These are phyloP conservation scores for Hedya salicella DNA, from an alignment of 2,888 invertebrate genomes.

Conservation along the genomic window DNA sequence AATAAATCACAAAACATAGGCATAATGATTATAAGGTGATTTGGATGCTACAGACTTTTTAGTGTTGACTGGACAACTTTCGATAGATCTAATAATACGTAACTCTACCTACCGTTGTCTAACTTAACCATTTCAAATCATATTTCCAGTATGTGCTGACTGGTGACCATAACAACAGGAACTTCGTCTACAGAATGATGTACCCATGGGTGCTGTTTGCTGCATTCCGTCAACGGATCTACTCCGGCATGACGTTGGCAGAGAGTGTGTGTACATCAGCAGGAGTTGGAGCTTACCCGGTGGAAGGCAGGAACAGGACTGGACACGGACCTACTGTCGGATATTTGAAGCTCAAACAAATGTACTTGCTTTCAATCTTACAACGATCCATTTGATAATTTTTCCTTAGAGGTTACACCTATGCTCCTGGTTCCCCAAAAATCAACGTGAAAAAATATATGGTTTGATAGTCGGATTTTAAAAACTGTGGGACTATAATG, in stretches of 20 bases:
- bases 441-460: too few relatives aligned
- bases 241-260: constrained; percentile 94
- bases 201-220: constrained; percentile 95
- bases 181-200: constrained; percentile 91
- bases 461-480: too few relatives aligned
- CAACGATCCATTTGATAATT: too few relatives aligned
- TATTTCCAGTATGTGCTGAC: constrained; percentile 90
- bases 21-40: too few relatives aligned
- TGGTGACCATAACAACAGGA: constrained; percentile 90
- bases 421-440: too few relatives aligned
- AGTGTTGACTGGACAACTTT: too few relatives aligned
- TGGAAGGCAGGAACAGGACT: constrained; percentile 87
- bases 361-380: constrained; percentile 69
- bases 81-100: too few relatives aligned
- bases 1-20: too few relatives aligned
- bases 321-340: constrained; percentile 94
- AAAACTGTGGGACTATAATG: too few relatives aligned
- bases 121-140: constrained; percentile 1
- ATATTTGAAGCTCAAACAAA: constrained; percentile 85
- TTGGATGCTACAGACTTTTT: too few relatives aligned
- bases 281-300: constrained; percentile 96
- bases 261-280: constrained; percentile 97
- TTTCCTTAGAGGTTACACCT: too few relatives aligned
- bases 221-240: constrained; percentile 95
- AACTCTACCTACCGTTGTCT: neutral